Percentiles rank a stretch among this genome's conserved stretches.
Conservation (phyloP, 2,888 invertebrate species). For the Andrena trimmerana region DNA sequence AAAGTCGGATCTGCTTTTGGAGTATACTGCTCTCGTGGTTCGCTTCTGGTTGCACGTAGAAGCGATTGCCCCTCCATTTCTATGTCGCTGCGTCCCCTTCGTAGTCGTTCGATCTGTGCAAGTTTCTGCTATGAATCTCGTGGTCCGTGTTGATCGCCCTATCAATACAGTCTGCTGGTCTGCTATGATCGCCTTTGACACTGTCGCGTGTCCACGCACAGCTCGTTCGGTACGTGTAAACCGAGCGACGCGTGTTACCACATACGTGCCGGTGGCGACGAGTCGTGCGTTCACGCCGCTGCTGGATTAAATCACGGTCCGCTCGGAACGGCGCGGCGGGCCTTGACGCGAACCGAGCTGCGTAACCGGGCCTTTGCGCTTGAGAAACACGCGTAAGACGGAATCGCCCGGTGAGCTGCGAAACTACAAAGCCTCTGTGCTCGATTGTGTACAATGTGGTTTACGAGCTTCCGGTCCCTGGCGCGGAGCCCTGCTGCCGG, state of each 20-base stretch:
- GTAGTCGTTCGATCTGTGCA: too few species aligned
- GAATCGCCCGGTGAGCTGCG: slow-evolving; percentile 56
- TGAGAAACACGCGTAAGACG: slow-evolving; percentile 63
- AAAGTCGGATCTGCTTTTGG: too few species aligned
- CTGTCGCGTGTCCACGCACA: slow-evolving; percentile 5
- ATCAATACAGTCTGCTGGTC: not conserved
- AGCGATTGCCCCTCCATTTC: too few species aligned
- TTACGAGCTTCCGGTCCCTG: slow-evolving; percentile 61
- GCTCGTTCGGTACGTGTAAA: slow-evolving; percentile 17
- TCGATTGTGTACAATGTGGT: slow-evolving; percentile 63
- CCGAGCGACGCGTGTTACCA: not conserved
- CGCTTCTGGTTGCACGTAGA: too few species aligned
- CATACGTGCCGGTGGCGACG: slow-evolving; percentile 5
- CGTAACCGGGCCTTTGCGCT: slow-evolving; percentile 55
- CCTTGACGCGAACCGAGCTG: slow-evolving; percentile 49
- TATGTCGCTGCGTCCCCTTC: too few species aligned
- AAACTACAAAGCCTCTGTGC: slow-evolving; percentile 61
- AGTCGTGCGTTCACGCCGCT: slow-evolving; percentile 42
- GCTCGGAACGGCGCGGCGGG: slow-evolving; percentile 14
- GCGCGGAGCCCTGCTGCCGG: slow-evolving; percentile 23
- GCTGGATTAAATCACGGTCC: slow-evolving; percentile 56
- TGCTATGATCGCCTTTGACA: slow-evolving; percentile 32
- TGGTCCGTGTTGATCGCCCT: not conserved
- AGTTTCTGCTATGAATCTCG: slow-evolving; percentile 2
- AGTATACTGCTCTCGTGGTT: too few species aligned